phyloP scores from a whole-genome alignment of 2,888 invertebrate species.

The Dione vanillae region DNA sequence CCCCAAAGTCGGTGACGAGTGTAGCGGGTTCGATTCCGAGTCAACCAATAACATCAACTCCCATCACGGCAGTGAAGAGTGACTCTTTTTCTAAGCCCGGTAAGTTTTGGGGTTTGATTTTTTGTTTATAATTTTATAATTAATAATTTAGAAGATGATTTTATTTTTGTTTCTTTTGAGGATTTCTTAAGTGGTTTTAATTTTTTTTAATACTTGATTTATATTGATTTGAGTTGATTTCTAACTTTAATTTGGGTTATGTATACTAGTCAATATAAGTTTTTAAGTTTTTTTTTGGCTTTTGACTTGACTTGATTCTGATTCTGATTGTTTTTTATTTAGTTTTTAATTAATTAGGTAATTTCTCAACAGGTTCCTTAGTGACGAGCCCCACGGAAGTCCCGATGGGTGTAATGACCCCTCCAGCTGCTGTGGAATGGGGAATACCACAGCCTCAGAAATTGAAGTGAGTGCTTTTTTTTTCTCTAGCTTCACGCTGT shows the following conservation, averaged over 20 bases:
- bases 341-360: too few relatives aligned
- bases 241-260: too few relatives aligned
- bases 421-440: constrained; percentile 89
- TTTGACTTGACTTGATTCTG: too few relatives aligned
- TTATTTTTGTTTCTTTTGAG: too few relatives aligned
- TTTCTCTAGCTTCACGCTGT: background rate
- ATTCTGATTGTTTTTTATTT: too few relatives aligned
- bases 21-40: constrained; percentile 54
- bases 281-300: too few relatives aligned
- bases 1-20: constrained; percentile 62
- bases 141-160: too few relatives aligned
- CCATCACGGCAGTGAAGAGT: constrained; percentile 66
- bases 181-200: too few relatives aligned
- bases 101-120: constrained; percentile 49
- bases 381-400: constrained; percentile 71
- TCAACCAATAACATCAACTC: constrained; percentile 76
- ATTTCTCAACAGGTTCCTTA: constrained; percentile 57
- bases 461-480: constrained; percentile 66
- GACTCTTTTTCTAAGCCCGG: constrained; percentile 74
- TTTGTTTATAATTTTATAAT: too few relatives aligned
- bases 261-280: too few relatives aligned
- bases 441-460: constrained; percentile 86
- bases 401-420: constrained; percentile 72
- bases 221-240: too few relatives aligned
- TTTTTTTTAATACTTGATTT: too few relatives aligned